These are phyloP conservation scores for Kryptolebias ocellatus DNA, from an alignment of 2,797 vertebrate species.

Conservation along the genomic window DNA sequence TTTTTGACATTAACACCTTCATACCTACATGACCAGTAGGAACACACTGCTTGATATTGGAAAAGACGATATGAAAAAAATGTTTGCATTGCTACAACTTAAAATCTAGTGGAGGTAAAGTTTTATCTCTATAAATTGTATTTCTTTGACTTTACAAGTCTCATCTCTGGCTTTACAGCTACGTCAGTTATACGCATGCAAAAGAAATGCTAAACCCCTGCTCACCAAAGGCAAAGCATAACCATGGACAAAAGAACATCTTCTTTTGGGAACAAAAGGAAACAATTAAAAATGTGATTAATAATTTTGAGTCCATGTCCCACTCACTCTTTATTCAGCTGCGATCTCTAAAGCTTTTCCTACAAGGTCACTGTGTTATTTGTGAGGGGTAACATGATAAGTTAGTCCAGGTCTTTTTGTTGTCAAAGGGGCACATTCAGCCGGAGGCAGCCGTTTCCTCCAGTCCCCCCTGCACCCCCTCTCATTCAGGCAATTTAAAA, in stretches of 20 bases:
- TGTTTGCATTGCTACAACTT: too few species aligned
- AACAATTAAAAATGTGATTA: not conserved
- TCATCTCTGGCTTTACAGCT: too few species aligned
- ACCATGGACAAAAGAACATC: not conserved
- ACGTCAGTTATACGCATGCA: too few species aligned
- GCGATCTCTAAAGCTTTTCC: conserved; percentile 13
- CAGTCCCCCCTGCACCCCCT: not conserved
- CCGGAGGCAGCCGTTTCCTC: conserved; percentile 47
- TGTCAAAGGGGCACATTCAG: conserved; percentile 39
- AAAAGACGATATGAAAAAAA: too few species aligned
- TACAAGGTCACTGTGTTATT: conserved; percentile 58
- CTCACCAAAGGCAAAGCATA: too few species aligned
- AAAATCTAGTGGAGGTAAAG: too few species aligned
- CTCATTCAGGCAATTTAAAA: conserved; percentile 70
- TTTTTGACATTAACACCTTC: too few species aligned
- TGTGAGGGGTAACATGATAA: conserved; percentile 37
- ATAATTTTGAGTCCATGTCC: not conserved
- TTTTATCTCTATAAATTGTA: too few species aligned
- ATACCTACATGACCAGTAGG: too few species aligned
- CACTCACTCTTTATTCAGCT: not conserved
- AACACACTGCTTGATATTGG: too few species aligned
- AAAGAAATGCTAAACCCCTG: too few species aligned
- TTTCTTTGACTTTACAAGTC: too few species aligned
- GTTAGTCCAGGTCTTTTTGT: conserved; percentile 50
- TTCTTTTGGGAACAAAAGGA: not conserved